Conservation (phyloP, 2,797 vertebrate species). For the Ptychadena robeensis region DNA sequence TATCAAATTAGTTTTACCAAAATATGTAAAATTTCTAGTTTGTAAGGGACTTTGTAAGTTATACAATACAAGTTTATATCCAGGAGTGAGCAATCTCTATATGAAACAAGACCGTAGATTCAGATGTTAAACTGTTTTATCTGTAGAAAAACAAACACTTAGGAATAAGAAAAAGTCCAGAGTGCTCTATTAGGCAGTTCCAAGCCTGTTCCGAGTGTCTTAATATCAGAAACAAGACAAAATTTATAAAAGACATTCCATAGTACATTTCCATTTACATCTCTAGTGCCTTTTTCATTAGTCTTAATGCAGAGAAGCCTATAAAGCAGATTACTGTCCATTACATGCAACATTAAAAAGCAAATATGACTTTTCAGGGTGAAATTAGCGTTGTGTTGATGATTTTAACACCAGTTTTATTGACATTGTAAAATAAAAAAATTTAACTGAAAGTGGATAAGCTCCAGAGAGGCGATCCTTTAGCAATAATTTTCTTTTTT, state of each 20-base stretch:
- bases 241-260: slow-evolving; percentile 30
- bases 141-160: background rate
- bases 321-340: slow-evolving; percentile 50
- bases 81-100: background rate
- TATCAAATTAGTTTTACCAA: too few relatives aligned
- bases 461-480: slow-evolving; percentile 18
- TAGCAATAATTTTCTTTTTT: slow-evolving; percentile 48
- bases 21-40: too few relatives aligned
- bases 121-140: background rate
- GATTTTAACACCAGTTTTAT: slow-evolving; percentile 57
- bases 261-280: slow-evolving; percentile 41
- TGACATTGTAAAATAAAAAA: slow-evolving; percentile 56
- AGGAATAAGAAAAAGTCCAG: background rate
- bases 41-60: too few relatives aligned
- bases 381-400: slow-evolving; percentile 59
- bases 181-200: background rate
- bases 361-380: slow-evolving; percentile 59
- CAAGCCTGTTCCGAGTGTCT: background rate
- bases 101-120: background rate
- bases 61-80: too few relatives aligned
- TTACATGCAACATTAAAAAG: slow-evolving; percentile 60
- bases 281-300: slow-evolving; percentile 55
- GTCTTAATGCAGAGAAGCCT: slow-evolving; percentile 43
- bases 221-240: background rate
- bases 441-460: slow-evolving; percentile 48